A percentile compares a stretch with the other conserved stretches of the same genome.
Conservation (phyloP, 2,888 invertebrate genomes). For the Anticlea derivata region DNA sequence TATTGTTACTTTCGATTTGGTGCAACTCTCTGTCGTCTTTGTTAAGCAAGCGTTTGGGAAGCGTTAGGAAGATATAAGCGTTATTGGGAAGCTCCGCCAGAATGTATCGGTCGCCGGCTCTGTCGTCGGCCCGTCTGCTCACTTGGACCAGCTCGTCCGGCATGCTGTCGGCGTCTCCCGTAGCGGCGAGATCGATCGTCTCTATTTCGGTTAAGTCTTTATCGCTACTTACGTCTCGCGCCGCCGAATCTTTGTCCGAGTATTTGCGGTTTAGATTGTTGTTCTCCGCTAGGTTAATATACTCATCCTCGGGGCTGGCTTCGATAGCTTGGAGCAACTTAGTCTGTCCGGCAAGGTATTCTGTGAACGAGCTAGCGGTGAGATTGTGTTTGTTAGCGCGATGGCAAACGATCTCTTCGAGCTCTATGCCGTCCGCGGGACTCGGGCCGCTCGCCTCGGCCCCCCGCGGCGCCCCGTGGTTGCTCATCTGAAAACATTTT, state of each 20-base stretch:
- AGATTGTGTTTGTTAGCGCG: conserved; percentile 30
- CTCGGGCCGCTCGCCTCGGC: conserved; percentile 4
- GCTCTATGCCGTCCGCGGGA: conserved; percentile 30
- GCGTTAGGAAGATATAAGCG: conserved; percentile 65
- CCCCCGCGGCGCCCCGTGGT: conserved; percentile 22
- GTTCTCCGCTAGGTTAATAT: conserved; percentile 22
- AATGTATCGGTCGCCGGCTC: conserved; percentile 39
- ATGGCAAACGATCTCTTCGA: conserved; percentile 39
- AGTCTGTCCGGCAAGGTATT: conserved; percentile 53
- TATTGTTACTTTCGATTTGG: conserved; percentile 44
- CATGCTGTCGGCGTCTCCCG: conserved; percentile 2
- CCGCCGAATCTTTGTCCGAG: conserved; percentile 19
- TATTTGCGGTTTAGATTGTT: conserved; percentile 25
- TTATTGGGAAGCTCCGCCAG: conserved; percentile 59
- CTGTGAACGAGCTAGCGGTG: conserved; percentile 43
- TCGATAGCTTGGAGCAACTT: conserved; percentile 50
- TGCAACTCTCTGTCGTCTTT: conserved; percentile 32
- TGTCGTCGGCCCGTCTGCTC: conserved; percentile 20
- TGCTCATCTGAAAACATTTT: conserved; percentile 39
- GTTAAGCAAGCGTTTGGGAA: conserved; percentile 56
- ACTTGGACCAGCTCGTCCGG: conserved; percentile 4
- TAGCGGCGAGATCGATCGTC: conserved; percentile 11
- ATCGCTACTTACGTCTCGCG: conserved; percentile 34
- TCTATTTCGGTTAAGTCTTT: conserved; percentile 22
- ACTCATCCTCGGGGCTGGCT: conserved; percentile 26